Base-by-base conservation (phyloP, 2,888 invertebrate genomes). In the Lepeophtheirus nordmannii region DNA sequence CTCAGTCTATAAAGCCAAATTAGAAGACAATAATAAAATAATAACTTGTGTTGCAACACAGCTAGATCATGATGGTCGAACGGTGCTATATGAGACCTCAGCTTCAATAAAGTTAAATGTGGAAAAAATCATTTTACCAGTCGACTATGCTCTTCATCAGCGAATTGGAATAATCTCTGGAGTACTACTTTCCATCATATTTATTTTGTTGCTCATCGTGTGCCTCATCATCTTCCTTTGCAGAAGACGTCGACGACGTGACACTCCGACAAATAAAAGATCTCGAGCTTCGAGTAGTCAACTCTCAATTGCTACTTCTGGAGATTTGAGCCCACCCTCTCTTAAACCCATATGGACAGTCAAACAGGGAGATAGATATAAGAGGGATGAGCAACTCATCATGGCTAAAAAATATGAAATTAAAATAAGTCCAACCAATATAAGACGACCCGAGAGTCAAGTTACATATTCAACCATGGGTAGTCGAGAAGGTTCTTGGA, bases 271-370 rank as follows among this genome's bases (percentile, higher is more conserved):
- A 5, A 30, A 30, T 30, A 30, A 41, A 20, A 53, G 63, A 38
- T 53, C 53, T 23, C 46, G 53, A 46, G 53, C 63, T 9, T 46
- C 46, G 3, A 63, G 63, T 23, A 46, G 20, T 14, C 46, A 22
- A 8, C 41, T 37, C 12, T 22, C 20, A 14, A 37, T 46, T 20
- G n/a, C 46, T n/a, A 46, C n/a, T 20, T 37, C 63, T 8, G 62
- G 41, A 62, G 58, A 58, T 5, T 30, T 30, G 30, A 30, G 30
- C 7, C 30, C 30, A 30, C 46, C 63, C 22, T 40, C 62, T n/a
- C 22, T 63, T 30, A 63, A 63, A 30, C 63, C 63, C 56, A 63
- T 63, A 17, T 63, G 63, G 63, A 63, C 63, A n/a, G 53, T 53
- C 10, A n/a, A 22, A 9, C 30, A n/a, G n/a, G 30, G 30, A 30